Conservation (phyloP, 2,113 vertebrate genomes). For the Climacteris rufus region DNA sequence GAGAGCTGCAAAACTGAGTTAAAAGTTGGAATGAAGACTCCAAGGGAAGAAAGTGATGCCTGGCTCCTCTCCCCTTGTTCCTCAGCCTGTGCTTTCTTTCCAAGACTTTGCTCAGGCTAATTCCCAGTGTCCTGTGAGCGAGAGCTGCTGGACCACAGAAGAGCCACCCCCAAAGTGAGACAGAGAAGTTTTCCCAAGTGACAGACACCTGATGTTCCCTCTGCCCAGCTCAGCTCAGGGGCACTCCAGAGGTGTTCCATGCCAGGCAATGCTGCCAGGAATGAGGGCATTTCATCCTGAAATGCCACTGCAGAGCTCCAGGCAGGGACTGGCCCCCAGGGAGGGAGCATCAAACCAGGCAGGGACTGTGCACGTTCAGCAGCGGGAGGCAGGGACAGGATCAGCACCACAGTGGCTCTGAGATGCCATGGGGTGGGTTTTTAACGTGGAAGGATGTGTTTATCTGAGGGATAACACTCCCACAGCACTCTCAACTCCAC, state of each 20-base stretch:
- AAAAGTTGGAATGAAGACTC: neutral
- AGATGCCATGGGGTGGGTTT: accelerated
- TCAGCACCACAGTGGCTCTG: accelerated
- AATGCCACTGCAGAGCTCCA: accelerated
- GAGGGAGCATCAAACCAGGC: accelerated
- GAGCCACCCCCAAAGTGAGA: neutral
- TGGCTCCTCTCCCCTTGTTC: neutral
- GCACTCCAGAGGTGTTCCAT: neutral
- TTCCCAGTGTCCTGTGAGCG: accelerated
- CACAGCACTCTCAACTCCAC: neutral
- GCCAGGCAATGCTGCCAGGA: accelerated
- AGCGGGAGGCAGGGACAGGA: neutral
- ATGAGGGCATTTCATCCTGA: too few relatives aligned
- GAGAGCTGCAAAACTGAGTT: neutral
- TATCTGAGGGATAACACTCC: neutral
- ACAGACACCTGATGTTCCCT: neutral
- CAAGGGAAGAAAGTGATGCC: neutral
- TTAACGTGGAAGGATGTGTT: neutral
- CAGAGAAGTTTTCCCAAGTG: neutral
- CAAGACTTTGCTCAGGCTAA: neutral
- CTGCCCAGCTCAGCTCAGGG: neutral
- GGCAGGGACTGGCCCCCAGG: accelerated
- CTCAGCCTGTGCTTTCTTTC: neutral
- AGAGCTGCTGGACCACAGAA: neutral
- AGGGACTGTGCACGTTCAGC: accelerated